Conservation (phyloP, 1,140 invertebrate genomes). For the Philotrypesis tridentata region DNA sequence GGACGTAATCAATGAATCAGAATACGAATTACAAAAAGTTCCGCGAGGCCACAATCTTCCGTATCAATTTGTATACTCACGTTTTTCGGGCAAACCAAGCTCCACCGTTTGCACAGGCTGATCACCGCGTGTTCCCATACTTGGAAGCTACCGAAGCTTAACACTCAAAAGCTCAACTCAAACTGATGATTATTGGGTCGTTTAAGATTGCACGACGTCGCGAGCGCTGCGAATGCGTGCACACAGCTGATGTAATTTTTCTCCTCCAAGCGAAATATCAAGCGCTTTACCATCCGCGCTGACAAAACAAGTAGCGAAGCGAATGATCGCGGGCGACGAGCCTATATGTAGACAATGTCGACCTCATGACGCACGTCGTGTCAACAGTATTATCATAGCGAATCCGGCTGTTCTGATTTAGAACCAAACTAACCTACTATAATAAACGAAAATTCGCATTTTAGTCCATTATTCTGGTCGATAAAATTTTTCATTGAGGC, state of each 20-base stretch:
- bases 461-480: too few species aligned
- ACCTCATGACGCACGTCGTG: not conserved
- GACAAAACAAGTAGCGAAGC: not conserved
- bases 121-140: not conserved
- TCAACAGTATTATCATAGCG: not conserved
- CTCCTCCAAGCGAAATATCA: not conserved
- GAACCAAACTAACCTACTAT: too few species aligned
- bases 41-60: not conserved
- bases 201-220: not conserved
- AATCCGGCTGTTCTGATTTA: not conserved
- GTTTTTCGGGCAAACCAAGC: not conserved
- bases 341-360: not conserved
- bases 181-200: not conserved
- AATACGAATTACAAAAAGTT: not conserved
- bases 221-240: not conserved
- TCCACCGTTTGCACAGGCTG: not conserved
- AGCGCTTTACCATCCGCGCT: not conserved
- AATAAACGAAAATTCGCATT: not conserved
- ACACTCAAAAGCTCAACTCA: not conserved
- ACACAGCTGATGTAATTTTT: slow-evolving; percentile 19
- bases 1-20: too few species aligned
- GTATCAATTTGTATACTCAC: not conserved
- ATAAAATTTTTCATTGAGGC: too few species aligned
- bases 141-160: not conserved
- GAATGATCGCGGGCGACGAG: not conserved